Evolutionary conservation across 2,113 vertebrate species (phyloP).

Genomic region (Leptodactylus fuscus): DNA sequence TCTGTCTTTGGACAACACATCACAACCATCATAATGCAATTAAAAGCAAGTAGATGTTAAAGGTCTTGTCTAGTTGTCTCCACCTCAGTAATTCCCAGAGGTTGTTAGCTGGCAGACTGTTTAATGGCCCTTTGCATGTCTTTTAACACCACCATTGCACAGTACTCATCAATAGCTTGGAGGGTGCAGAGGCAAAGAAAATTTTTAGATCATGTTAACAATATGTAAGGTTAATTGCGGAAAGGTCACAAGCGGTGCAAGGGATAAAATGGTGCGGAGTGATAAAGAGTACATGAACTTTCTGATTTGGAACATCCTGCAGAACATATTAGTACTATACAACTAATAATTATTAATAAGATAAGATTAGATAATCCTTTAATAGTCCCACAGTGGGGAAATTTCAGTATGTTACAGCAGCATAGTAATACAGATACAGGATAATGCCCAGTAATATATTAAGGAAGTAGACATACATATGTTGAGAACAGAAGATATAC

Average conservation of each 20-base stretch:
- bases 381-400: no score
- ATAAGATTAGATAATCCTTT: no score
- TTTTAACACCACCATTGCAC: slow-evolving; percentile 5
- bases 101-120: slow-evolving; percentile 19
- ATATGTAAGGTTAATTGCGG: neutral
- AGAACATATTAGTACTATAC: no score
- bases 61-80: slow-evolving; percentile 38
- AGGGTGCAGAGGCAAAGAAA: neutral
- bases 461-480: no score
- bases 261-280: no score
- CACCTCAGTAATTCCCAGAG: slow-evolving; percentile 8
- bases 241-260: neutral
- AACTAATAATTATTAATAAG: no score
- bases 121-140: slow-evolving; percentile 21
- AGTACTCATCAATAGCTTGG: neutral
- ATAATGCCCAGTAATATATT: no score
- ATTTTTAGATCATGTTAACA: neutral
- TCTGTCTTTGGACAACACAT: neutral
- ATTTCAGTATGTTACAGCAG: no score
- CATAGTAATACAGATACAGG: no score
- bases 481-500: no score
- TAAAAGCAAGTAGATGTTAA: slow-evolving; percentile 12
- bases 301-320: no score
- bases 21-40: neutral
- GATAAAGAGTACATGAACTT: no score